Evolutionary conservation across 2,113 vertebrate species (phyloP).

Genomic region (Ploceus nigricollis): DNA sequence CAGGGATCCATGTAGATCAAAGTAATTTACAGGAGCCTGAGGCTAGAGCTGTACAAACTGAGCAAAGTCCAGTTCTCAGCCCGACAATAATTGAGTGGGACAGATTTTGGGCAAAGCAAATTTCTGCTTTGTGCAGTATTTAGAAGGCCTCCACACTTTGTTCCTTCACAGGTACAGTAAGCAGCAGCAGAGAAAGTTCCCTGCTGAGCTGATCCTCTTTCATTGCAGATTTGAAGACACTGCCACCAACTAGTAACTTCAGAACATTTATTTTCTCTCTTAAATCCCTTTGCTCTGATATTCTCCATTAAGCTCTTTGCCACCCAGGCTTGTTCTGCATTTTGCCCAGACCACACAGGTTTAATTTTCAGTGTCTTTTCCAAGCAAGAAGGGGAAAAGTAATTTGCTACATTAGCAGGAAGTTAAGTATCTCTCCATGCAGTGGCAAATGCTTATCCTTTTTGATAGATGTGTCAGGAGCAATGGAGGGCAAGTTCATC

Average conservation of each 20-base stretch:
- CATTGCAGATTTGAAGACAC: neutral
- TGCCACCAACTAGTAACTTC: neutral
- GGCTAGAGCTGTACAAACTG: conserved; percentile 26
- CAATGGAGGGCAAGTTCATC: neutral
- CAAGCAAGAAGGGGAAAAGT: neutral
- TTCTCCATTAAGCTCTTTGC: neutral
- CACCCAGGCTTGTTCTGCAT: neutral
- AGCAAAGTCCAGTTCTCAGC: conserved; percentile 17
- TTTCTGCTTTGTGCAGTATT: neutral
- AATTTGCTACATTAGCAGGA: neutral
- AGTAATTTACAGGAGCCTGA: conserved; percentile 4
- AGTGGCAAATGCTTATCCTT: neutral
- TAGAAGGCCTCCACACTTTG: neutral
- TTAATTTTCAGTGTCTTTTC: conserved; percentile 13
- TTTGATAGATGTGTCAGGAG: neutral
- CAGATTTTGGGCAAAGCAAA: conserved; percentile 30
- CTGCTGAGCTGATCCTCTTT: neutral
- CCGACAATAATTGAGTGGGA: conserved; percentile 2
- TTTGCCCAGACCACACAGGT: neutral
- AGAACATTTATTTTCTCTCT: neutral
- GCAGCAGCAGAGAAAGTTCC: neutral
- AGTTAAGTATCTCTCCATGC: neutral
- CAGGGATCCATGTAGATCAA: conserved; percentile 6
- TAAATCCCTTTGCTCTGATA: neutral
- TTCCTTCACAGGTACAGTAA: neutral